Evolutionary conservation across 2,888 invertebrate genomes (phyloP).

Genomic region (Ophion ventricosus): DNA sequence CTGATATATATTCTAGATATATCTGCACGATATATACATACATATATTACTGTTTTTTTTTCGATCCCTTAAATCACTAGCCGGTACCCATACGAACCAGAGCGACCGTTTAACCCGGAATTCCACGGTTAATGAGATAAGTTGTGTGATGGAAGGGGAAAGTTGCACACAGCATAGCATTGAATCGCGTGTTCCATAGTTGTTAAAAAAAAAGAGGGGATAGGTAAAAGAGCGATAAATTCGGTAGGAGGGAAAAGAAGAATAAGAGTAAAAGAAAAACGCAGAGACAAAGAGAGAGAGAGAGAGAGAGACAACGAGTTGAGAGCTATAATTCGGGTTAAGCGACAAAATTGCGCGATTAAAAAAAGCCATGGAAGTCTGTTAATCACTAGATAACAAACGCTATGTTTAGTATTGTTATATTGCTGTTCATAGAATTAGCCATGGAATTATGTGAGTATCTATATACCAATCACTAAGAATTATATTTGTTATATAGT

Average conservation of each 20-base stretch:
- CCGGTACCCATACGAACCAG: conserved; percentile 23
- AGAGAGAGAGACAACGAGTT: no score
- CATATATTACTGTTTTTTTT: conserved; percentile 29
- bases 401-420: no score
- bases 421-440: no score
- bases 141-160: conserved; percentile 60
- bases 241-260: background rate
- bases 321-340: conserved; percentile 55
- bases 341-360: conserved; percentile 39
- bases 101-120: conserved; percentile 58
- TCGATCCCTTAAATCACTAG: conserved; percentile 53
- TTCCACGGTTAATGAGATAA: conserved; percentile 65
- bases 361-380: conserved; percentile 7
- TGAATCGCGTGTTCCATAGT: conserved; percentile 57
- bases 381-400: background rate
- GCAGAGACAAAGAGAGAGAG: background rate
- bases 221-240: conserved; percentile 28
- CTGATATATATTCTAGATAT: conserved; percentile 22
- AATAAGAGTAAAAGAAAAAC: background rate
- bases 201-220: conserved; percentile 51
- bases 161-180: conserved; percentile 52
- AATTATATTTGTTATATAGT: background rate
- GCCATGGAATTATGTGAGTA: background rate
- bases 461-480: background rate
- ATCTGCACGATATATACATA: background rate